Evolutionary conservation across 2,113 vertebrate genomes (phyloP), one percentile per base, ranked within the genome.

Genomic region (Rhinopomastus cyanomelas): DNA sequence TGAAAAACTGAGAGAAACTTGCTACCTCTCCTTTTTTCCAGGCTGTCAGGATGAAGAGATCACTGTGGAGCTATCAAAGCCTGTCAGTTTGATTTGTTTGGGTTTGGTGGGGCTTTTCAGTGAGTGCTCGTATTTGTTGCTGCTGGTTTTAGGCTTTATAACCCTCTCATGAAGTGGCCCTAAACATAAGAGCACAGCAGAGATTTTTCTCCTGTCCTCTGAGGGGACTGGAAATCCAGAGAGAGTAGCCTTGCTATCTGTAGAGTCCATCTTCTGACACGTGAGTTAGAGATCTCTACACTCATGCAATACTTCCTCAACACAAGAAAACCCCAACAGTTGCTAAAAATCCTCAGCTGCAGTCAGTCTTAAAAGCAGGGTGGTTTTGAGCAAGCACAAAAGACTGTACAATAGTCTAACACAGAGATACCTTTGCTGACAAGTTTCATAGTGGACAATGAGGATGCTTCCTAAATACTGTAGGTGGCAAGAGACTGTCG

Each of bases 81-180:
- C n/a, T 85, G 26, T 62, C 61, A 68, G 12, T 81, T 90, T 92
- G 75, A 85, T 91, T 90, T 94, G 25, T 88, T 80, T 73, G 52
- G n/a, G 25, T 80, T 91, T 78, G 39, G 11, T 37, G 51, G 1
- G 0, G 3, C 8, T 72, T 86, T 90, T 81, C 57, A 76, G 12
- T 25, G 21, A 71, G 4, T 59, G 9, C 49, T 76, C 36, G 80
- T 86, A 46, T 77, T 87, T 81, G 34, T 64, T 57, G n/a, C 29
- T 82, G 11, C 17, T 81, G 13, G 2, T 64, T 75, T 77, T 75
- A 56, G 20, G 22, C 39, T 87, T 76, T 84, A 42, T 34, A 68
- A 66, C 88, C 59, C 25, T 84, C 55, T 55, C 19, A 56, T 5
- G 10, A 89, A 88, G 9, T 82, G 16, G 20, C 18, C 26, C 36